These are phyloP conservation scores for Pyrocoelia pectoralis DNA, from an alignment of 2,888 invertebrate genomes.

Conservation along the genomic window DNA sequence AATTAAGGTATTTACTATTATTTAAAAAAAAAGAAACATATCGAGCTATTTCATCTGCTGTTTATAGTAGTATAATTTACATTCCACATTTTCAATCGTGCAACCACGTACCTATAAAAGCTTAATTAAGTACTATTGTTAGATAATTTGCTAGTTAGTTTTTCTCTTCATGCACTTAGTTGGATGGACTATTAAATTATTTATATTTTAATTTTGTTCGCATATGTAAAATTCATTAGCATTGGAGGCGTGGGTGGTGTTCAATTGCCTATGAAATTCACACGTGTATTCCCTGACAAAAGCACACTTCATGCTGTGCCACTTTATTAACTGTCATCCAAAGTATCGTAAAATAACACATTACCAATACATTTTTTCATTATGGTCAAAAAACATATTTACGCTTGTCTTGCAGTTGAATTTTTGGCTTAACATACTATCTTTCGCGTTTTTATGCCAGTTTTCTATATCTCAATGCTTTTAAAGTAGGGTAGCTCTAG, in stretches of 20 bases:
- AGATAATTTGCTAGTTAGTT: slow-evolving; percentile 26
- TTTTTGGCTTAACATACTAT: too few relatives aligned
- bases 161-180: slow-evolving; percentile 19
- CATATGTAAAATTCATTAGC: slow-evolving; percentile 40
- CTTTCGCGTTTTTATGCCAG: too few relatives aligned
- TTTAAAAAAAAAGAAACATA: too few relatives aligned
- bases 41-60: neutral
- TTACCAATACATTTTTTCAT: too few relatives aligned
- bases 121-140: slow-evolving; percentile 33
- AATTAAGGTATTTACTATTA: neutral
- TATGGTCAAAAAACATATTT: too few relatives aligned
- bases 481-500: too few relatives aligned
- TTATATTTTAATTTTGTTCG: slow-evolving; percentile 47
- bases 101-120: slow-evolving; percentile 25
- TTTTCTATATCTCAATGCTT: too few relatives aligned
- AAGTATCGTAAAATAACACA: too few relatives aligned
- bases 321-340: too few relatives aligned
- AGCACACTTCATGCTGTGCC: too few relatives aligned
- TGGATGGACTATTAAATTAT: slow-evolving; percentile 48
- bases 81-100: neutral
- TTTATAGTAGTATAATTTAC: neutral
- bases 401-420: too few relatives aligned
- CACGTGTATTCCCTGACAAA: slow-evolving; percentile 41
- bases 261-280: slow-evolving; percentile 54
- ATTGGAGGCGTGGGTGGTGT: slow-evolving; percentile 42